Percentiles rank a stretch among this genome's conserved stretches.
Evolutionary conservation across 2,888 invertebrate genomes (phyloP).

Genomic region (Archaeoteleia sp.): DNA sequence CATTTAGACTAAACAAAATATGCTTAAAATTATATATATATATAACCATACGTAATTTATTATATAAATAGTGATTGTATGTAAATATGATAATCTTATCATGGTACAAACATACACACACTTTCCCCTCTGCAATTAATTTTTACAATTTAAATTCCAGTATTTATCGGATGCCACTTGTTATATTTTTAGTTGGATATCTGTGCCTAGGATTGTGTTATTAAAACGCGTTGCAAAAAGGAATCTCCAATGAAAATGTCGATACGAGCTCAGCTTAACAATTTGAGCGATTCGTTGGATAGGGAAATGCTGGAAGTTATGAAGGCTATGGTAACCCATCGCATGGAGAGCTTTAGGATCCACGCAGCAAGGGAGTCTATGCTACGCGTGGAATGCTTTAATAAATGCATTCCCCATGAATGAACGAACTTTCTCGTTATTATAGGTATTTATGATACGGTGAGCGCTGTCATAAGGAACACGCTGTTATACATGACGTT

Average conservation of each 20-base stretch:
- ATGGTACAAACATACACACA: too few relatives aligned
- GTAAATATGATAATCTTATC: too few relatives aligned
- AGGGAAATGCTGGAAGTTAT: conserved; percentile 50
- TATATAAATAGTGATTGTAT: too few relatives aligned
- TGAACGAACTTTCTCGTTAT: conserved; percentile 63
- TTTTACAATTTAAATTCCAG: too few relatives aligned
- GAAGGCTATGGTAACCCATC: conserved; percentile 44
- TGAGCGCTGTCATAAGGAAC: conserved; percentile 49
- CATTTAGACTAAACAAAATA: too few relatives aligned
- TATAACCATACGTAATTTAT: too few relatives aligned
- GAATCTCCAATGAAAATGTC: conserved; percentile 51
- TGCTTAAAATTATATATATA: too few relatives aligned
- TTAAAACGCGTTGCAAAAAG: conserved; percentile 36
- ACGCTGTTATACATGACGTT: conserved; percentile 47
- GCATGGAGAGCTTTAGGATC: conserved; percentile 41
- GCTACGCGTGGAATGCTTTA: conserved; percentile 61
- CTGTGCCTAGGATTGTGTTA: too few relatives aligned
- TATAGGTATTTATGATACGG: conserved; percentile 50
- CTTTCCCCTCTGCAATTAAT: too few relatives aligned
- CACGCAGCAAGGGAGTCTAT: conserved; percentile 51
- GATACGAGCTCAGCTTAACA: conserved; percentile 47
- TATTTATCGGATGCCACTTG: too few relatives aligned
- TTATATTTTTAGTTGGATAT: too few relatives aligned
- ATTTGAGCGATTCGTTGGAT: conserved; percentile 55
- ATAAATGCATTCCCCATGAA: conserved; percentile 63